Base-by-base conservation (phyloP, 2,888 invertebrate genomes). In the Pseudococcus viburni region DNA sequence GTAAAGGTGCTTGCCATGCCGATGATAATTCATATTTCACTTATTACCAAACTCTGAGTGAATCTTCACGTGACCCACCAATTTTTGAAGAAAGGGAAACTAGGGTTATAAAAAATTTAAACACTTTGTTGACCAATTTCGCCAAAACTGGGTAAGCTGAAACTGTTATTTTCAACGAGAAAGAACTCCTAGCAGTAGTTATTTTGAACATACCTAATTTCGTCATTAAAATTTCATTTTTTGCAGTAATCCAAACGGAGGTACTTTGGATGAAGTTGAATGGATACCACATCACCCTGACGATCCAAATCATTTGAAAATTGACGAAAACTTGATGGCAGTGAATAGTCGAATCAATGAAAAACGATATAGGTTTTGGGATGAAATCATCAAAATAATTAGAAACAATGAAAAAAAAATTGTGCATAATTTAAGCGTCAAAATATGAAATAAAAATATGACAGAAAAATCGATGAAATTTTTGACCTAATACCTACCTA, bases 1-100 rank as follows among this genome's bases (percentile, higher is more conserved):
- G 9, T 84, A 11, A 5, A 84, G 84, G 42, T n/a, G 84, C 84
- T n/a, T 42, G 42, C 22, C 84, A 84, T 22, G 84, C 84, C 22
- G 84, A 84, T 48, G 84, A 84, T 19, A 7, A 12, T 19, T 42
- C 22, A 42, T 84, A 46, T 48, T 84, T 84, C 7, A 22, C 22
- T 22, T 68, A 68, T 26, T 68, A 68, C 17, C 6, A 68, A 12
- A 22, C 26, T 1, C 9, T 68, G 19, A 68, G 26, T 12, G 22
- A 68, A 4, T 26, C 22, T 6, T 11, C 19, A 68, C 22, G 68
- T 26, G 12, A 68, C 6, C 68, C 22, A 68, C 7, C 68, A 68
- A 26, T 26, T 68, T 68, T 68, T 68, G 12, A 26, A 68, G 68
- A 22, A 26, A 19, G 26, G 22, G 68, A 68, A 68, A 26, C 7